phyloP scores from a whole-genome alignment of 2,888 invertebrate genomes.

The Noctua janthe region DNA sequence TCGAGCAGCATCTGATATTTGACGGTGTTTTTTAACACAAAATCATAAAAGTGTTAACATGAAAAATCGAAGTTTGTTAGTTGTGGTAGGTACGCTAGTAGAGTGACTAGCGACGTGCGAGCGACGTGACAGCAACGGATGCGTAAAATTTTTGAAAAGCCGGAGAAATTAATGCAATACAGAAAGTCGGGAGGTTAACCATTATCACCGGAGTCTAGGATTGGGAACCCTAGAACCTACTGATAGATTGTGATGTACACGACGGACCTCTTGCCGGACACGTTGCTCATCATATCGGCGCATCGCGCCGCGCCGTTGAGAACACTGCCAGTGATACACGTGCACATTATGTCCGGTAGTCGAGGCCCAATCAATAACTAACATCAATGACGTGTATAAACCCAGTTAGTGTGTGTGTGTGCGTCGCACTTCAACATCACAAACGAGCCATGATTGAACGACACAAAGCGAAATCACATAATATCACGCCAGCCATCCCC shows the following conservation, averaged over 20 bases:
- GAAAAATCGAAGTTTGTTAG: no score
- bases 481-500: background rate
- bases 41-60: no score
- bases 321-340: background rate
- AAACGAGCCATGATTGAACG: background rate
- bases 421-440: background rate
- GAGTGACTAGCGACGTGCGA: no score
- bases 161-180: no score
- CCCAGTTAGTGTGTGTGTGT: background rate
- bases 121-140: no score
- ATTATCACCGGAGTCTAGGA: no score
- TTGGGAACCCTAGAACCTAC: no score
- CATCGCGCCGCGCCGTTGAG: background rate
- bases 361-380: background rate
- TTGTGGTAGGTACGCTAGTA: no score
- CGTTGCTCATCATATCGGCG: background rate
- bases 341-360: background rate
- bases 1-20: no score
- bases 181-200: no score
- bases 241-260: background rate
- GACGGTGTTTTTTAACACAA: no score
- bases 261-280: background rate
- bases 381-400: background rate
- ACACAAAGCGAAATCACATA: background rate
- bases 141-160: no score